Percentiles rank a stretch among this genome's conserved stretches.
Evolutionary conservation across 2,797 vertebrate genomes (phyloP).

Genomic region (Esox lucius): DNA sequence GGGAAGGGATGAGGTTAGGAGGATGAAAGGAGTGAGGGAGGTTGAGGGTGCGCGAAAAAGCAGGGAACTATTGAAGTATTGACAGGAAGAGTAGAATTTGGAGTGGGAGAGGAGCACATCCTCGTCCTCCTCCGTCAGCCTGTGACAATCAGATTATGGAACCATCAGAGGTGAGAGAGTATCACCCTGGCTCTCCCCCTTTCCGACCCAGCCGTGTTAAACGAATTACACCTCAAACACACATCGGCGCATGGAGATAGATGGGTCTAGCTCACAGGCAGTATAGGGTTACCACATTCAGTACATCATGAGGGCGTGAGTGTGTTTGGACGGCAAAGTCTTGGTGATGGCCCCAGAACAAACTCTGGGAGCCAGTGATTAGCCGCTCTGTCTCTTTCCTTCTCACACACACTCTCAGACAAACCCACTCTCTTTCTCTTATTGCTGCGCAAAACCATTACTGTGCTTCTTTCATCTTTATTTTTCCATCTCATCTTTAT

Average conservation of each 20-base stretch:
- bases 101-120: slow-evolving; percentile 27
- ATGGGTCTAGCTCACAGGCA: slow-evolving; percentile 69
- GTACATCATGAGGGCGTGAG: slow-evolving; percentile 48
- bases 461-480: slow-evolving; percentile 20
- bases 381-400: slow-evolving; percentile 23
- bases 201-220: slow-evolving; percentile 42
- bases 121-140: slow-evolving; percentile 23
- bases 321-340: slow-evolving; percentile 54
- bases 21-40: background rate
- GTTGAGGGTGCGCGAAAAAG: slow-evolving; percentile 20
- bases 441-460: slow-evolving; percentile 29
- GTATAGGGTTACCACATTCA: slow-evolving; percentile 61
- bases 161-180: slow-evolving; percentile 69
- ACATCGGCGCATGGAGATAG: slow-evolving; percentile 64
- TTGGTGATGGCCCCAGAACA: slow-evolving; percentile 13
- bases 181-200: slow-evolving; percentile 65
- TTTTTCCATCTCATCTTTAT: slow-evolving; percentile 10
- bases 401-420: background rate
- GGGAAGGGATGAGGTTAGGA: slow-evolving; percentile 22
- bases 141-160: slow-evolving; percentile 76
- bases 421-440: background rate
- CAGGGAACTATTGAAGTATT: slow-evolving; percentile 13
- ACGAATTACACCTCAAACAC: slow-evolving; percentile 45
- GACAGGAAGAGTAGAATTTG: background rate
- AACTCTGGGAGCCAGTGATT: slow-evolving; percentile 15